Conservation (phyloP, 2,113 vertebrate species). For the Tachysurus fulvidraco region DNA sequence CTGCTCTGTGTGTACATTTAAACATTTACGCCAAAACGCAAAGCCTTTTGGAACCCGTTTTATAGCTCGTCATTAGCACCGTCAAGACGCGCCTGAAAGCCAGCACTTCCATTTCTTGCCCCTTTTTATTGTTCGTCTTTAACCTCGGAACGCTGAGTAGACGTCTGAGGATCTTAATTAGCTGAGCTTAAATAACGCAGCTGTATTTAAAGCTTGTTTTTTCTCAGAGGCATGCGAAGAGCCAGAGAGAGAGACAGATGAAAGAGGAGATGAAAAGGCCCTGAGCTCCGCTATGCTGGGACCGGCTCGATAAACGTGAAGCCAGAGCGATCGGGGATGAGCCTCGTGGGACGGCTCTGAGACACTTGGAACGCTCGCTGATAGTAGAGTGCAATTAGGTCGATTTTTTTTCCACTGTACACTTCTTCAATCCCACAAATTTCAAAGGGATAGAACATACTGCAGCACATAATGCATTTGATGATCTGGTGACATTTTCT, state of each 20-base stretch:
- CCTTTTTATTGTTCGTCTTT: not conserved
- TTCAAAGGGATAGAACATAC: not conserved
- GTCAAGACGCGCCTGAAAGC: not conserved
- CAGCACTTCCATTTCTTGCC: conserved; percentile 1
- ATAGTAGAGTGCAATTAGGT: not conserved
- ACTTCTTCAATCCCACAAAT: not conserved
- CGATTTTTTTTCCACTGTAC: too few relatives aligned
- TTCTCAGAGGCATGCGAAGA: conserved; percentile 27
- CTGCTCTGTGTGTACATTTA: not conserved
- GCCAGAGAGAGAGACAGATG: conserved; percentile 8
- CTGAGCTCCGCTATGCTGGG: not conserved
- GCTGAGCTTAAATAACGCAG: conserved; percentile 66
- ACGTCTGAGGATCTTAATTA: conserved; percentile 69
- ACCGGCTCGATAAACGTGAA: not conserved
- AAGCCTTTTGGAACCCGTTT: not conserved
- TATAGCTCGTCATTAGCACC: not conserved
- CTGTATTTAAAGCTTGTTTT: conserved; percentile 64
- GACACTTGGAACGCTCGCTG: not conserved
- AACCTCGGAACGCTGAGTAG: conserved; percentile 55
- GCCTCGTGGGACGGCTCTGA: not conserved
- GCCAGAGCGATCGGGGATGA: not conserved
- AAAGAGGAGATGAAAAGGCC: conserved; percentile 15
- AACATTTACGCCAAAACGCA: not conserved
- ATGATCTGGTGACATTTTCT: not conserved
- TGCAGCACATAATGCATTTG: not conserved